Conservation (phyloP, 2,113 vertebrate species). For the Burhinus bistriatus region DNA sequence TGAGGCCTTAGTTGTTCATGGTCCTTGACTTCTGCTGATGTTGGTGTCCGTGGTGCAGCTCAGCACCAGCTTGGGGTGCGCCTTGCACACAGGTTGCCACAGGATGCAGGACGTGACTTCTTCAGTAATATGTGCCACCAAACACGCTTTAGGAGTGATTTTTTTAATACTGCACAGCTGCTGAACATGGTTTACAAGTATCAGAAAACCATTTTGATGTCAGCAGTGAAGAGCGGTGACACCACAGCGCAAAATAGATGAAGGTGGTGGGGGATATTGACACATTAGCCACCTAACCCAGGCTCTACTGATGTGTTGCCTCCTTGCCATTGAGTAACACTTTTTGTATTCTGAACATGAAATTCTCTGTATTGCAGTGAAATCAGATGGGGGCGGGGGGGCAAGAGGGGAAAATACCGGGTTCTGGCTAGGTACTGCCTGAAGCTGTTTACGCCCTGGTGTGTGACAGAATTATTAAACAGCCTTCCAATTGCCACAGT, state of each 20-base stretch:
- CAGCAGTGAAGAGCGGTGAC: neutral
- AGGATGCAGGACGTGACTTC: fast-evolving
- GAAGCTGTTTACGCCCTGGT: neutral
- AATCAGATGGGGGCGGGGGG: neutral
- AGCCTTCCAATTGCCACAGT: neutral
- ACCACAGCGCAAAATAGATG: neutral
- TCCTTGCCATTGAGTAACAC: neutral
- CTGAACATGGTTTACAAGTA: neutral
- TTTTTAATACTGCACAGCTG: neutral
- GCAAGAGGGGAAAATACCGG: too few relatives aligned
- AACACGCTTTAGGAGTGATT: fast-evolving
- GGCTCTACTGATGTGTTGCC: neutral
- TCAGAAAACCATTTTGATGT: neutral
- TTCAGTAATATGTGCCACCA: neutral
- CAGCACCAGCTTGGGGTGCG: neutral
- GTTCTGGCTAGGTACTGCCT: neutral
- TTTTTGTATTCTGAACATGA: neutral
- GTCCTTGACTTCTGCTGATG: neutral
- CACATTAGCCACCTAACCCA: fast-evolving
- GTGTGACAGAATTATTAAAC: neutral
- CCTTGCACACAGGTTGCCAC: neutral
- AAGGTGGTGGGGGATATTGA: neutral
- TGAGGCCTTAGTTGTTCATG: neutral
- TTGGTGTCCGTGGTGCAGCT: neutral
- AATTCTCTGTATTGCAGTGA: neutral